A percentile compares a stretch with the other conserved stretches of the same genome.
Evolutionary conservation across 2,888 invertebrate genomes (phyloP).

Genomic region (Caenorhabditis macrosperma): DNA sequence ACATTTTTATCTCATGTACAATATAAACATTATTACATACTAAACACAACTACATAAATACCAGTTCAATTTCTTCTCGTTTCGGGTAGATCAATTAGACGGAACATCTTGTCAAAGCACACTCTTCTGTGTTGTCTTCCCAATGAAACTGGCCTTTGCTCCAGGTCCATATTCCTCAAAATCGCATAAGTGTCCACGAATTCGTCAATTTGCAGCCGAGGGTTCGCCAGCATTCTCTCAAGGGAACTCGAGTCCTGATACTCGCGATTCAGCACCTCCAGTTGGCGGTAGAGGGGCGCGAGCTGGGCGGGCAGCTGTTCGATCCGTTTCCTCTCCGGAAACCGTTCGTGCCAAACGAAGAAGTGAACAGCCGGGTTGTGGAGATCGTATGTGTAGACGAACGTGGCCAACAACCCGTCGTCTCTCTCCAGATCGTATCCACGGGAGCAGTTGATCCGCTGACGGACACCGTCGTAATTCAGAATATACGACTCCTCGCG

Average conservation of each 20-base stretch:
- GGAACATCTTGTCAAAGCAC: conserved; percentile 21
- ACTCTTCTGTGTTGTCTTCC: conserved; percentile 15
- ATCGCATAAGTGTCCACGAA: conserved; percentile 30
- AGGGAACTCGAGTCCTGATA: conserved; percentile 23
- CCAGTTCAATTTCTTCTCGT: not conserved
- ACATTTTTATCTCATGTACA: conserved; percentile 5
- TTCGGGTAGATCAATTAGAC: conserved; percentile 1
- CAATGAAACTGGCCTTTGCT: not conserved
- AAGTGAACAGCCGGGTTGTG: not conserved
- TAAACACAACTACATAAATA: not conserved
- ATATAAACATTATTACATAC: conserved; percentile 1
- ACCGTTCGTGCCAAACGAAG: conserved; percentile 27
- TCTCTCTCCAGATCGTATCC: conserved; percentile 26
- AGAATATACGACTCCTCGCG: conserved; percentile 12
- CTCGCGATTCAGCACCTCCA: conserved; percentile 1
- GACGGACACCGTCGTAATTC: not conserved
- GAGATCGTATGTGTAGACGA: not conserved
- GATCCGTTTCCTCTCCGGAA: conserved; percentile 21
- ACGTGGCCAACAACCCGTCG: conserved; percentile 25
- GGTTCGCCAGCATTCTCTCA: conserved; percentile 39
- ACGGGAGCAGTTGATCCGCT: conserved; percentile 8
- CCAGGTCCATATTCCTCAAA: conserved; percentile 16
- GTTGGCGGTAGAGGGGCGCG: conserved; percentile 7
- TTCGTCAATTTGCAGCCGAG: conserved; percentile 2
- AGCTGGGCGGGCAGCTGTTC: conserved; percentile 3